Evolutionary conservation across 2,888 invertebrate genomes (phyloP).

Genomic region (Clusia tigrina): DNA sequence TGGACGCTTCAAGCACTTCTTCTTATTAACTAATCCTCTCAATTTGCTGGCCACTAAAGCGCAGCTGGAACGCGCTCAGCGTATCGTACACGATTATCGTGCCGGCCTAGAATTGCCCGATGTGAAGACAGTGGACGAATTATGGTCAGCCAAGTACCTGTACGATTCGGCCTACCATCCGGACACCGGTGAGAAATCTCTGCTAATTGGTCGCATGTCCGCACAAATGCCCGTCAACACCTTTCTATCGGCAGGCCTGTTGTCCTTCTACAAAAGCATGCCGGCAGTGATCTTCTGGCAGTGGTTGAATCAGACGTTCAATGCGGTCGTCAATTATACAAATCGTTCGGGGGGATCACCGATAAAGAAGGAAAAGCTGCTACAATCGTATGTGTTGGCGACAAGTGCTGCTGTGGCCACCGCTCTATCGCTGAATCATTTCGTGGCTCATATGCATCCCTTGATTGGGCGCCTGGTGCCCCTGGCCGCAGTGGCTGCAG

Average conservation of each 20-base stretch:
- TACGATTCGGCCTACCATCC: constrained; percentile 99
- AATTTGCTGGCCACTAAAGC: constrained; percentile 79
- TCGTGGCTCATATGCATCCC: constrained; percentile 70
- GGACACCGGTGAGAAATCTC: constrained; percentile 96
- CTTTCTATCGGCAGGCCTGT: constrained; percentile 95
- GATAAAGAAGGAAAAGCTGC: constrained; percentile 74
- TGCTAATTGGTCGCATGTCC: constrained; percentile 93
- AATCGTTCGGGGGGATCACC: constrained; percentile 87
- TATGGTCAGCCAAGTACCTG: constrained; percentile 93
- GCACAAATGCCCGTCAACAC: constrained; percentile 99
- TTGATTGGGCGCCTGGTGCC: constrained; percentile 87
- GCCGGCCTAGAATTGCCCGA: no score
- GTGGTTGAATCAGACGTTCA: constrained; percentile 96
- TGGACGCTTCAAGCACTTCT: constrained; percentile 91
- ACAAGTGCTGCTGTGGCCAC: constrained; percentile 92
- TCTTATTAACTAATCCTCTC: constrained; percentile 91
- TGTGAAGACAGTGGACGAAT: no score
- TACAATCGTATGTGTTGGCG: constrained; percentile 86
- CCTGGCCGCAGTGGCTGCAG: constrained; percentile 93
- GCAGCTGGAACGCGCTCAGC: constrained; percentile 77
- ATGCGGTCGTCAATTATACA: constrained; percentile 97
- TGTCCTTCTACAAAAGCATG: constrained; percentile 93
- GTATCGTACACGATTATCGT: constrained; percentile 80
- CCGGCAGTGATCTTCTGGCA: constrained; percentile 97
- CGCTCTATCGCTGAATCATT: constrained; percentile 85